phyloP scores from a whole-genome alignment of 2,888 invertebrate genomes.

The Stenchaetothrips biformis region DNA sequence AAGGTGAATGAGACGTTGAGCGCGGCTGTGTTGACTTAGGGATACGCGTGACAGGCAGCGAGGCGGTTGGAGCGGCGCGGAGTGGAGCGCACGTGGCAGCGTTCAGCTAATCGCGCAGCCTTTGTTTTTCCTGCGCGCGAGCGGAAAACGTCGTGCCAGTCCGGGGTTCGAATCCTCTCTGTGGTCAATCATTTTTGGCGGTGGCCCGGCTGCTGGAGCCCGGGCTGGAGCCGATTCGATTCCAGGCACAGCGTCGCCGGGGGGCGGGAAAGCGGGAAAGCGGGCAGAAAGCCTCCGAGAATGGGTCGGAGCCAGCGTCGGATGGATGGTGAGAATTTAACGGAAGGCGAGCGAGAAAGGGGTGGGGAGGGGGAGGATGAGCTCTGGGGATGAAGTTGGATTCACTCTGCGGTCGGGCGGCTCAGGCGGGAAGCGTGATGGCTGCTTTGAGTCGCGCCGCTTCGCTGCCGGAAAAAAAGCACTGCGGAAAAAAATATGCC shows the following conservation, averaged over 20 bases:
- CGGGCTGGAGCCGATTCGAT: no score
- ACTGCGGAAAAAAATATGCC: neutral
- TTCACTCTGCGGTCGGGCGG: neutral
- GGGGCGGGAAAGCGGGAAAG: no score
- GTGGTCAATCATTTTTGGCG: no score
- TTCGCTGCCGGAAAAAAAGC: neutral
- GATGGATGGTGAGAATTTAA: neutral
- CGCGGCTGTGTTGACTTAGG: conserved; percentile 8
- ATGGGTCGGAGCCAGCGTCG: neutral
- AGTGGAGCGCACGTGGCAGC: neutral
- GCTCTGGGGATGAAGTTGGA: neutral
- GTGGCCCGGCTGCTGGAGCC: no score
- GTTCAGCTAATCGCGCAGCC: neutral
- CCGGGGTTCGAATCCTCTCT: no score
- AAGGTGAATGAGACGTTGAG: neutral
- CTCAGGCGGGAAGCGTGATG: neutral
- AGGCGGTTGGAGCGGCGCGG: neutral
- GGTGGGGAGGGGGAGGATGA: neutral
- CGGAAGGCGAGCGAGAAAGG: neutral
- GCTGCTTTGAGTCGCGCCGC: neutral
- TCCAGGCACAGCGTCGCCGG: neutral
- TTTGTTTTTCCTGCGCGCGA: no score
- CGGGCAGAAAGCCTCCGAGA: neutral
- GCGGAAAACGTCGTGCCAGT: no score
- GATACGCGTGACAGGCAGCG: neutral